A percentile compares a stretch with the other conserved stretches of the same genome.
Conservation (phyloP, 2,888 invertebrate genomes). For the Troides helena region DNA sequence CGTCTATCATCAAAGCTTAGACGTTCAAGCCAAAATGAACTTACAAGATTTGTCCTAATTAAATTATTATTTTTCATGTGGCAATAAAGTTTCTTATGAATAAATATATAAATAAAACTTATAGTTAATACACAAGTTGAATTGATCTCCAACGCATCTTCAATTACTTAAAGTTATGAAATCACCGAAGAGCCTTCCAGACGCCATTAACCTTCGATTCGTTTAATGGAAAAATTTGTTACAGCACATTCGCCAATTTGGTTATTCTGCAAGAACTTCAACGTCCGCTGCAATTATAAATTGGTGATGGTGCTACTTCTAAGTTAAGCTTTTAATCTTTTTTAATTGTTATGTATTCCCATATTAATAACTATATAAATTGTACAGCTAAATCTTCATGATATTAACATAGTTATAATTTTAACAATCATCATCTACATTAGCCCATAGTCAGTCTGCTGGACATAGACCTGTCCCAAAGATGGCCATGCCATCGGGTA, state of each 20-base stretch:
- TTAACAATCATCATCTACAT: too few relatives aligned
- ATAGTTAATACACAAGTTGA: background rate
- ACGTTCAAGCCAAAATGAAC: too few relatives aligned
- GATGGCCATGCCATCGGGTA: too few relatives aligned
- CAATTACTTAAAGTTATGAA: slow-evolving; percentile 7
- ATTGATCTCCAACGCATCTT: background rate
- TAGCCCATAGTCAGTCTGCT: too few relatives aligned
- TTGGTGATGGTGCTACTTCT: slow-evolving; percentile 22
- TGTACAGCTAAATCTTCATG: too few relatives aligned
- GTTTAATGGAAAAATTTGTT: slow-evolving; percentile 21
- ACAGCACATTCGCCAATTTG: slow-evolving; percentile 19
- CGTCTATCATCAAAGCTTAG: too few relatives aligned
- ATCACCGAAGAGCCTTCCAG: slow-evolving; percentile 4
- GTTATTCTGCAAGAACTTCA: slow-evolving; percentile 1
- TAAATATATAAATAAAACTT: background rate
- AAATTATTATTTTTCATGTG: too few relatives aligned
- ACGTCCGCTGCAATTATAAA: slow-evolving; percentile 16
- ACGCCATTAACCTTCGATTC: slow-evolving; percentile 18
- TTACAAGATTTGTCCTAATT: too few relatives aligned
- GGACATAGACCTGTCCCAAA: too few relatives aligned
- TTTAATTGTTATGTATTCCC: background rate
- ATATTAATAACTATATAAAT: background rate
- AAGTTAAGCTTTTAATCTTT: background rate
- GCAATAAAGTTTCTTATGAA: too few relatives aligned
- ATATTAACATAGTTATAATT: too few relatives aligned